These are phyloP conservation scores for Trachymyrmex septentrionalis DNA, from an alignment of 1,140 invertebrate species.

Conservation along the genomic window DNA sequence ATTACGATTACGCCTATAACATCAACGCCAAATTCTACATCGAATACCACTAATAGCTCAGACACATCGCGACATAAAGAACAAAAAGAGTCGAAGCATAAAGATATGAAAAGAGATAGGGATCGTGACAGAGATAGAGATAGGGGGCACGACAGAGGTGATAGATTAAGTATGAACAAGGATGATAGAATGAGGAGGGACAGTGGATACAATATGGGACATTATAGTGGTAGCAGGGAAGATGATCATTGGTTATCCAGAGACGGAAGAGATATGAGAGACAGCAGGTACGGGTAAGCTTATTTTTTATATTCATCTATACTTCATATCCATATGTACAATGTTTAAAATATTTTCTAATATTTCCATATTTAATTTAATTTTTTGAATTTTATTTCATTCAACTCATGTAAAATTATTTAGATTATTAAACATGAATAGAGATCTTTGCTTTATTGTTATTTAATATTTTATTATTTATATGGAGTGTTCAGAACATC, in stretches of 20 bases:
- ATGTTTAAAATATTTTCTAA: conserved; percentile 2
- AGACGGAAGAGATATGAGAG: conserved; percentile 82
- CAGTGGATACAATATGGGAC: conserved; percentile 78
- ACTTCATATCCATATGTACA: too few relatives aligned
- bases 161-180: conserved; percentile 80
- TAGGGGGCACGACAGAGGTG: conserved; percentile 76
- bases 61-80: conserved; percentile 80
- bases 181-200: conserved; percentile 84
- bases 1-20: conserved; percentile 83
- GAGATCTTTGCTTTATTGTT: background rate
- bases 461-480: conserved; percentile 10
- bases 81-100: conserved; percentile 81
- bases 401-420: conserved; percentile 2
- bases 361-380: background rate
- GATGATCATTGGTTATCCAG: conserved; percentile 83
- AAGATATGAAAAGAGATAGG: conserved; percentile 79
- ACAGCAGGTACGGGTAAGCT: conserved; percentile 77
- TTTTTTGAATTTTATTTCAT: background rate
- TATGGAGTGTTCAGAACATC: too few relatives aligned
- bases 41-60: conserved; percentile 75
- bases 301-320: conserved; percentile 16
- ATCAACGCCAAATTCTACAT: conserved; percentile 74
- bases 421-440: background rate
- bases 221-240: conserved; percentile 82
- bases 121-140: conserved; percentile 79